Evolutionary conservation across 2,113 vertebrate species (phyloP).

Genomic region (Coreoperca whiteheadi): DNA sequence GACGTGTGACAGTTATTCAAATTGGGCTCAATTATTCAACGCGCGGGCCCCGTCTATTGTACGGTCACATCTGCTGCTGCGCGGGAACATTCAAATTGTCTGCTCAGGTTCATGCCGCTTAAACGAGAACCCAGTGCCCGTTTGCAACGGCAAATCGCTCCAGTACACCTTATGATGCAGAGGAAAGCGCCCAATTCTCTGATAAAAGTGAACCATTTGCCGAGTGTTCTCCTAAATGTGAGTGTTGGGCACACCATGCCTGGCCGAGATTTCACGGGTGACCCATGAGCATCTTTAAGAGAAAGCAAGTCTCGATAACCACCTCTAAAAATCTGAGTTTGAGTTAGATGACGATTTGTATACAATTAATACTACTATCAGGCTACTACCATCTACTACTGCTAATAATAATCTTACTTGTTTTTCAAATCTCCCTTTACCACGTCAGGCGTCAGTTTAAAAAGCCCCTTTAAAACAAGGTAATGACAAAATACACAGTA

Average conservation of each 20-base stretch:
- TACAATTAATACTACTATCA: no score
- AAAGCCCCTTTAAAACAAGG: neutral
- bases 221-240: neutral
- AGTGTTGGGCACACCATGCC: neutral
- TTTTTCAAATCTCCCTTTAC: neutral
- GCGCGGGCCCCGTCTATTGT: constrained; percentile 75
- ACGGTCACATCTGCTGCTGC: constrained; percentile 79
- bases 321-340: neutral
- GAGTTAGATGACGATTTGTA: no score
- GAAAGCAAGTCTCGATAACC: neutral
- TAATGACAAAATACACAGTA: neutral
- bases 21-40: constrained; percentile 78
- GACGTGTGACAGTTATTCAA: constrained; percentile 88
- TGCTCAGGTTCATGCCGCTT: constrained; percentile 27
- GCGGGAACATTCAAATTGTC: constrained; percentile 75
- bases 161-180: no score
- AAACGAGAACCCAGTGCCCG: neutral
- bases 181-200: neutral
- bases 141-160: neutral
- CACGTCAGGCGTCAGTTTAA: neutral
- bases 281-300: neutral
- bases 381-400: no score
- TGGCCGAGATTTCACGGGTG: neutral
- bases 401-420: neutral
- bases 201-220: neutral